phyloP scores from a whole-genome alignment of 2,113 vertebrate genomes.

The Cyprinus carpio region DNA sequence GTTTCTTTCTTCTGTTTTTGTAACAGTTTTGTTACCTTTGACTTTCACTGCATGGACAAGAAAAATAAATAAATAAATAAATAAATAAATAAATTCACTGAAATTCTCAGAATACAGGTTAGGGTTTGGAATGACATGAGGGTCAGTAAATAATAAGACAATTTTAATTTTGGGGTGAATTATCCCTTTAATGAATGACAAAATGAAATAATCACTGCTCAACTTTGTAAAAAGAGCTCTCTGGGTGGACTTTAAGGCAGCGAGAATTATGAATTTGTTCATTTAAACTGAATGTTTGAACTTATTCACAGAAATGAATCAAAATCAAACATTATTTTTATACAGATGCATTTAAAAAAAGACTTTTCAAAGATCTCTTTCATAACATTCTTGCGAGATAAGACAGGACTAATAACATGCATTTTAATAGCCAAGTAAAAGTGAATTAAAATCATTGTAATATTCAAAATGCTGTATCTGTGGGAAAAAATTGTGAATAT shows the following conservation, averaged over 20 bases:
- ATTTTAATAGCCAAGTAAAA: neutral
- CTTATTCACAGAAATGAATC: neutral
- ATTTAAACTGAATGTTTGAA: neutral
- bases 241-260: neutral
- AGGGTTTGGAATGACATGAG: too few relatives aligned
- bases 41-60: too few relatives aligned
- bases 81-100: too few relatives aligned
- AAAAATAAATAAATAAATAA: too few relatives aligned
- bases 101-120: too few relatives aligned
- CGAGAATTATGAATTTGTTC: neutral
- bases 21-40: too few relatives aligned
- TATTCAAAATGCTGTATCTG: neutral
- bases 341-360: neutral
- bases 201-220: neutral
- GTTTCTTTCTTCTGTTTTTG: too few relatives aligned
- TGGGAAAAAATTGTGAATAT: neutral
- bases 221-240: neutral
- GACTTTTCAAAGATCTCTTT: neutral
- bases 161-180: too few relatives aligned
- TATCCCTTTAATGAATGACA: too few relatives aligned
- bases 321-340: neutral
- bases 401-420: neutral
- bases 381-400: neutral
- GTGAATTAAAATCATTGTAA: neutral
- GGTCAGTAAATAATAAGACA: too few relatives aligned